Evolutionary conservation across 2,888 invertebrate genomes (phyloP).

Genomic region (Calameuta pallipes): DNA sequence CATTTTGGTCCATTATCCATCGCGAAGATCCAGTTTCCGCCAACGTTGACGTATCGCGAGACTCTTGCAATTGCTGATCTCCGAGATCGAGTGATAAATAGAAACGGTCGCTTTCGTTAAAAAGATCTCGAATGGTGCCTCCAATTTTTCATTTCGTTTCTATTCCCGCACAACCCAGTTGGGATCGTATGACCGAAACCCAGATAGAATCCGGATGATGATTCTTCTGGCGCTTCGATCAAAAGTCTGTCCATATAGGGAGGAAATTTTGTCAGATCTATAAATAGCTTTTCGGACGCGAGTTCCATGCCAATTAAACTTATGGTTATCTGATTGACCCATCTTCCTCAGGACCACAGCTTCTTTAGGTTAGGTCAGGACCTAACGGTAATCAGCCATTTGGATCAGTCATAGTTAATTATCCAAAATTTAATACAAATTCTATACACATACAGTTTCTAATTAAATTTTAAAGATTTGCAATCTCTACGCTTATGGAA

Average conservation of each 20-base stretch:
- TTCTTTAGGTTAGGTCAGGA: background rate
- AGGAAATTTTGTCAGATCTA: constrained; percentile 21
- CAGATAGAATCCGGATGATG: constrained; percentile 20
- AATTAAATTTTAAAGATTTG: background rate
- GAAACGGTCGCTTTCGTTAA: background rate
- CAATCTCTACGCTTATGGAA: background rate
- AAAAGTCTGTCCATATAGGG: constrained; percentile 19
- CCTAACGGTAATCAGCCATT: background rate
- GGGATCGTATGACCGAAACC: background rate
- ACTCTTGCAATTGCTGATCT: background rate
- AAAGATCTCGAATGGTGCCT: background rate
- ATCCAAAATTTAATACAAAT: background rate
- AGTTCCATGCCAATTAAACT: background rate
- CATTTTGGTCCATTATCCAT: background rate
- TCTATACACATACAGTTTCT: background rate
- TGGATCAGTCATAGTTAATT: background rate
- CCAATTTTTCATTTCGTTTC: background rate
- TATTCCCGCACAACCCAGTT: background rate
- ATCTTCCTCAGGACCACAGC: background rate
- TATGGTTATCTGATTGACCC: background rate
- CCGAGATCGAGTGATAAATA: background rate
- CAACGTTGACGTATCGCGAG: background rate
- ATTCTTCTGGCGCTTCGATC: constrained; percentile 15
- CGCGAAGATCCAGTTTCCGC: background rate
- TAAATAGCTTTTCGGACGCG: constrained; percentile 14